Base-by-base conservation (phyloP, 2,888 invertebrate species). In the Andrena praecox region DNA sequence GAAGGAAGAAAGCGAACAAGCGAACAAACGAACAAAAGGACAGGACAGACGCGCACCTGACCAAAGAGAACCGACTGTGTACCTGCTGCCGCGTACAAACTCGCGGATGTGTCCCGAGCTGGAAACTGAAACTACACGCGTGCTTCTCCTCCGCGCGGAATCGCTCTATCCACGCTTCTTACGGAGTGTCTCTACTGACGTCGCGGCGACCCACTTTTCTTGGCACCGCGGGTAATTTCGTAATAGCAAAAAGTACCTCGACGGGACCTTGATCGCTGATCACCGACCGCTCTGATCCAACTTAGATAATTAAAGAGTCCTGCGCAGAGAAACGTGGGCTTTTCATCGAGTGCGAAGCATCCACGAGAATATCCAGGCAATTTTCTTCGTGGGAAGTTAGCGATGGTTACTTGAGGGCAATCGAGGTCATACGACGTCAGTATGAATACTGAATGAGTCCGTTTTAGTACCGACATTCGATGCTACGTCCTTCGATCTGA, bases 21-120 rank as follows among this genome's bases (percentile, higher is more conserved):
- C 29, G 66, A 62, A 76, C 69, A 79, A 48, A n/a, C 29, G 67
- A 63, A 76, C 69, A 83, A 72, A 70, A 75, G 54, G 24, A 42
- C 62, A 62, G 35, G 64, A 35, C 33, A 27, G 74, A 71, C 42
- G 68, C 63, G 66, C 82, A 87, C 85, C 87, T 85, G 86, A 85
- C 72, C 80, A 85, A 82, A 87, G 79, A 82, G 84, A 84, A 50
- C 62, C 63, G 64, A 67, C 33, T 0, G 33, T 67, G 70, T 84
- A 81, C 77, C 80, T 81, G 80, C 60, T 67, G 77, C 24, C 7
- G 68, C n/a, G 66, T n/a, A 78, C 78, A 77, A 79, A 67, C 66
- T 52, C 56, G 6, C 12, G 48, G 31, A 5, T 29, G 59, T 68
- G 50, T 33, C 35, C n/a, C 50, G 7, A 27, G 52, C 16, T 16